These are phyloP conservation scores for Lampropteryx suffumata DNA, from an alignment of 2,888 invertebrate genomes.

Conservation along the genomic window DNA sequence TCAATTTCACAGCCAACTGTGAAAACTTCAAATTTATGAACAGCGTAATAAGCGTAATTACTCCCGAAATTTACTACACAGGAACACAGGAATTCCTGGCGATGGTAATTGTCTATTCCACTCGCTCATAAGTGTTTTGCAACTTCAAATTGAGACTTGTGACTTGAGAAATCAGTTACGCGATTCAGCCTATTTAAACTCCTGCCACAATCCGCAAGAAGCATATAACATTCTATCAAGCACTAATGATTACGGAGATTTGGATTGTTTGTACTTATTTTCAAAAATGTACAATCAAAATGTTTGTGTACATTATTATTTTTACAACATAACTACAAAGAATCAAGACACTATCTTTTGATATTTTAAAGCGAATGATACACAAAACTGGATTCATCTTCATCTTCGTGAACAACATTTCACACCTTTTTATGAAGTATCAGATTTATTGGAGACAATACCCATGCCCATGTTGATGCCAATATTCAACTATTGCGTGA, in stretches of 20 bases:
- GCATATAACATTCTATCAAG: constrained; percentile 46
- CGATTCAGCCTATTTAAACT: constrained; percentile 49
- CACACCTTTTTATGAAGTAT: constrained; percentile 39
- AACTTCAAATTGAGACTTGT: constrained; percentile 45
- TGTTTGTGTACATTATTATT: constrained; percentile 47
- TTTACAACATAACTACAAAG: constrained; percentile 41
- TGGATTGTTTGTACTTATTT: constrained; percentile 48
- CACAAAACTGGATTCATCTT: constrained; percentile 49
- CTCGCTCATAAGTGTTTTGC: constrained; percentile 45
- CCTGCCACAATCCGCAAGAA: constrained; percentile 49
- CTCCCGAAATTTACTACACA: constrained; percentile 38
- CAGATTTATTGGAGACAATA: constrained; percentile 40
- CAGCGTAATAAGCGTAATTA: constrained; percentile 30
- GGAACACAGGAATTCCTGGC: constrained; percentile 39
- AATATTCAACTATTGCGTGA: constrained; percentile 37
- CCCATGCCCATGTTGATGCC: constrained; percentile 37
- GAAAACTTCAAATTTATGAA: constrained; percentile 32
- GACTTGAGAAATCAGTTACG: constrained; percentile 47
- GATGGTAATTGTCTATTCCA: constrained; percentile 42
- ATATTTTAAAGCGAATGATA: constrained; percentile 50
- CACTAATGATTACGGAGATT: constrained; percentile 44
- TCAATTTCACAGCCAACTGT: constrained; percentile 34
- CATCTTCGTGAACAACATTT: constrained; percentile 43
- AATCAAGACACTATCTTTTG: constrained; percentile 43
- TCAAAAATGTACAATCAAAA: constrained; percentile 50